Evolutionary conservation across 2,797 vertebrate genomes (phyloP).

Genomic region (Harpagifer antarcticus): DNA sequence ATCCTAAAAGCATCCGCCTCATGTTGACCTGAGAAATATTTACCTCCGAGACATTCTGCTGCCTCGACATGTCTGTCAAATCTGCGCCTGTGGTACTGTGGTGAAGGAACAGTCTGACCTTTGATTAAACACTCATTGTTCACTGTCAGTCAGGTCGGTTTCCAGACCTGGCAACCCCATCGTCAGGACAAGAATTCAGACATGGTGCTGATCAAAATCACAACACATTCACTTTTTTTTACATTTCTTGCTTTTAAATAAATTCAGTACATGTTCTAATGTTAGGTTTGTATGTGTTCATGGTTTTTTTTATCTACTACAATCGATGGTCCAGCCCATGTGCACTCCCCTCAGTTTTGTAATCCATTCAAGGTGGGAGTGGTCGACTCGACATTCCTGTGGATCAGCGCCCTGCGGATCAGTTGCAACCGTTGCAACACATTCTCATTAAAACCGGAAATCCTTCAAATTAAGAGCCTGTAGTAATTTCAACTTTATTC

Average conservation of each 20-base stretch:
- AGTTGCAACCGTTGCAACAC: background rate
- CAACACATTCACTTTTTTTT: background rate
- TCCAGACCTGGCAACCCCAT: background rate
- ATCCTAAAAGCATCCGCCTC: background rate
- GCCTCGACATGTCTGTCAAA: constrained; percentile 4
- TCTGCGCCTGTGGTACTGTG: background rate
- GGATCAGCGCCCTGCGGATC: too few species aligned
- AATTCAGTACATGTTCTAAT: background rate
- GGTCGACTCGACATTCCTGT: constrained; percentile 38
- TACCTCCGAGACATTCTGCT: background rate
- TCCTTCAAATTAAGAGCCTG: constrained; percentile 43
- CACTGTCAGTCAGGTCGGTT: background rate
- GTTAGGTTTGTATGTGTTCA: background rate
- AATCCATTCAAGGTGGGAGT: constrained; percentile 3
- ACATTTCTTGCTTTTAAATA: background rate
- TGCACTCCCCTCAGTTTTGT: background rate
- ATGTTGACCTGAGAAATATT: constrained; percentile 46
- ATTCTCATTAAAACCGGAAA: accelerated
- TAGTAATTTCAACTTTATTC: too few species aligned
- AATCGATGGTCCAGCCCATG: too few species aligned
- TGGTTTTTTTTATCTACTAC: background rate
- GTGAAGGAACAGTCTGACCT: background rate
- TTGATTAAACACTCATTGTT: background rate
- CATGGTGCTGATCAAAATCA: background rate
- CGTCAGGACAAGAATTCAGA: background rate